phyloP scores from a whole-genome alignment of 2,888 invertebrate genomes.

The Melinaea marsaeus region DNA sequence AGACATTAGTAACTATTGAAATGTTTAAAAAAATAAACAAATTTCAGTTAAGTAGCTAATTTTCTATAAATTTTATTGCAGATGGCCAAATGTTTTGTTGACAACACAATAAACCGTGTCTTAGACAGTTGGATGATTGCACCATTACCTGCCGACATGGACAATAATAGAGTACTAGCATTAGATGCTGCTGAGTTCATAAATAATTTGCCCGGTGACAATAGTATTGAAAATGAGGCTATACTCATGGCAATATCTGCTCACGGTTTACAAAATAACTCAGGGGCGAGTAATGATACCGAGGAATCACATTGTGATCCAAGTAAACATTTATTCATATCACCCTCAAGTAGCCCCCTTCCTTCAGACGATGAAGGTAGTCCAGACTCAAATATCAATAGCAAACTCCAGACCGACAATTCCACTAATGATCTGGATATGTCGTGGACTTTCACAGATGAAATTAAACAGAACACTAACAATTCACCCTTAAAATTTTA shows the following conservation, averaged over 20 bases:
- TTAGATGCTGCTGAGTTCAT: slow-evolving; percentile 74
- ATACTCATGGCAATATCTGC: slow-evolving; percentile 86
- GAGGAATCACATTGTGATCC: slow-evolving; percentile 28
- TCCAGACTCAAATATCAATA: slow-evolving; percentile 27
- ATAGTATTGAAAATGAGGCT: slow-evolving; percentile 83
- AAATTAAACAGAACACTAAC: slow-evolving; percentile 39
- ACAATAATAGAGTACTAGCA: slow-evolving; percentile 52
- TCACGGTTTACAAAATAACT: slow-evolving; percentile 79
- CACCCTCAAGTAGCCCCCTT: slow-evolving; percentile 45
- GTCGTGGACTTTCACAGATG: slow-evolving; percentile 43
- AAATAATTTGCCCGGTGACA: slow-evolving; percentile 74
- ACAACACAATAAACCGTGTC: slow-evolving; percentile 83
- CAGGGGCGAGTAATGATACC: slow-evolving; percentile 39
- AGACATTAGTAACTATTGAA: too few relatives aligned
- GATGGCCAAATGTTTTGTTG: slow-evolving; percentile 81
- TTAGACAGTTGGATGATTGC: slow-evolving; percentile 79
- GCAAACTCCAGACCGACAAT: slow-evolving; percentile 34
- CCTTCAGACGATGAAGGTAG: slow-evolving; percentile 44
- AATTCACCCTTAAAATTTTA: slow-evolving; percentile 43
- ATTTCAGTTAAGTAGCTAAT: too few relatives aligned
- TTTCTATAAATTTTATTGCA: slow-evolving; percentile 42
- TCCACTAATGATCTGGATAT: slow-evolving; percentile 44
- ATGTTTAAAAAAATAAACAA: too few relatives aligned
- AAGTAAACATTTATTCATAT: slow-evolving; percentile 36
- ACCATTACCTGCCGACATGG: slow-evolving; percentile 60